Evolutionary conservation across 2,113 vertebrate genomes (phyloP).

Genomic region (Hippopotamus amphibius): DNA sequence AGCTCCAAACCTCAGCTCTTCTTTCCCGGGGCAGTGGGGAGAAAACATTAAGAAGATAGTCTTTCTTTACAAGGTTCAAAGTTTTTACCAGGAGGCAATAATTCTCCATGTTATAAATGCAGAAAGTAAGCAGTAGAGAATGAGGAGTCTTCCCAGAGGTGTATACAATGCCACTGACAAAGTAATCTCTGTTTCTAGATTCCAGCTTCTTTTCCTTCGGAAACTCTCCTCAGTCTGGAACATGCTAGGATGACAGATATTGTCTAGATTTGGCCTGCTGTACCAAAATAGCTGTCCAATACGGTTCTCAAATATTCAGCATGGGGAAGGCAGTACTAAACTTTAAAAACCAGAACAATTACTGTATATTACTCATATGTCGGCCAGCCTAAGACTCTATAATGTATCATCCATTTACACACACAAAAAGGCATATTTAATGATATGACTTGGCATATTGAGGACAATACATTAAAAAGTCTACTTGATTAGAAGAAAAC

Average conservation of each 20-base stretch:
- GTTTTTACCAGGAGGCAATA: not conserved
- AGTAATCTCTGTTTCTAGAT: not conserved
- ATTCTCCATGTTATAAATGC: not conserved
- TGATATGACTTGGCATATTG: not conserved
- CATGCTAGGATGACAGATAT: not conserved
- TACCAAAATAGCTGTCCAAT: not conserved
- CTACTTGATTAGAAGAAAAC: not conserved
- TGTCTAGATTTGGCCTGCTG: not conserved
- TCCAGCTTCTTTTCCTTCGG: not conserved
- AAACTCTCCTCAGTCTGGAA: not conserved
- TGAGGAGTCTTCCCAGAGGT: not conserved
- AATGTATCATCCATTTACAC: not conserved
- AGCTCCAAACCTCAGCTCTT: not conserved
- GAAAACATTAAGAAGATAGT: not conserved
- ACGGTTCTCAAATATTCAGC: conserved; percentile 21
- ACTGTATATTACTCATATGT: not conserved
- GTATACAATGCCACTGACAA: not conserved
- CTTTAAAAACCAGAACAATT: not conserved
- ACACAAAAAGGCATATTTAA: not conserved
- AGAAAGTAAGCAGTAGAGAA: not conserved
- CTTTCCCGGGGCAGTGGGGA: not conserved
- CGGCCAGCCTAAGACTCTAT: not conserved
- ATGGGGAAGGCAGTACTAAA: not conserved
- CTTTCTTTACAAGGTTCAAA: not conserved
- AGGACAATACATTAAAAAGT: not conserved